phyloP scores from a whole-genome alignment of 2,888 invertebrate species.

The Cerastis leucographa region DNA sequence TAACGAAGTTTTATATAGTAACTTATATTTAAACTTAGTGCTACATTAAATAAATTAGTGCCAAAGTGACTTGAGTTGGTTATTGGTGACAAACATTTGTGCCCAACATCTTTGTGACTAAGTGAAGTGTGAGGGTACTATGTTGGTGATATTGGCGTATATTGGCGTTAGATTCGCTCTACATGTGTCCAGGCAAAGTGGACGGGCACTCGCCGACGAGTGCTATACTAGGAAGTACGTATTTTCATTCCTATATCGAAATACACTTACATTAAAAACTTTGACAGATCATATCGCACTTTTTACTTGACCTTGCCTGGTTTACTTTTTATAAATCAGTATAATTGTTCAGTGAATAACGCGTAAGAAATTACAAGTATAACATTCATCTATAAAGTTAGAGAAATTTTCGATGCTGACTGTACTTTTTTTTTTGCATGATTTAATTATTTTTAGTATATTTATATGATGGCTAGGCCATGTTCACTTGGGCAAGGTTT shows the following conservation, averaged over 20 bases:
- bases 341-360: background rate
- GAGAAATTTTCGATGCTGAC: background rate
- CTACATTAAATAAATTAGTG: constrained; percentile 1
- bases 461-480: no score
- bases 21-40: constrained; percentile 8
- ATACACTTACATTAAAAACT: background rate
- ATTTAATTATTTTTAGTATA: background rate
- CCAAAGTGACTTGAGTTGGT: constrained; percentile 36
- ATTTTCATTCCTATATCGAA: constrained; percentile 39
- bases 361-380: background rate
- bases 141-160: constrained; percentile 88
- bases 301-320: background rate
- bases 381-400: background rate
- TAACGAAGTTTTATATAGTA: background rate
- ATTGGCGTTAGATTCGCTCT: constrained; percentile 87
- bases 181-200: constrained; percentile 88
- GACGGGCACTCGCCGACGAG: constrained; percentile 86
- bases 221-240: constrained; percentile 89
- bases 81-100: constrained; percentile 44
- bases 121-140: constrained; percentile 76
- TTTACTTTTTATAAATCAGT: background rate
- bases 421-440: background rate
- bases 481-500: background rate
- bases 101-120: constrained; percentile 36
- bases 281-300: constrained; percentile 12